Conservation (phyloP, 2,888 invertebrate species). For the Chrysolina oricalcia region DNA sequence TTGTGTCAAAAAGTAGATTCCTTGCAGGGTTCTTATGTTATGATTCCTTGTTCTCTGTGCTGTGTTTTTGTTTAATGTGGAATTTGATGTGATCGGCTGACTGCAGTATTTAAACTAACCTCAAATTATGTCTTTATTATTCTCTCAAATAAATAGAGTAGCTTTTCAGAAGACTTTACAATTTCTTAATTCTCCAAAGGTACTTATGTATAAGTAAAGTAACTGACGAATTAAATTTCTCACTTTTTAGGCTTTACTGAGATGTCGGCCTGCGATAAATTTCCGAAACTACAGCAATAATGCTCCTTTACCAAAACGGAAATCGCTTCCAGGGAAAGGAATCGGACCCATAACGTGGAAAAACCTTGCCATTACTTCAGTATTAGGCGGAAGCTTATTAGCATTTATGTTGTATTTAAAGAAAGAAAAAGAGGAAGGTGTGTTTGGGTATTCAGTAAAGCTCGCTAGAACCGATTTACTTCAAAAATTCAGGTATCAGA, state of each 20-base stretch:
- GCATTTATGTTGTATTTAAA: conserved; percentile 86
- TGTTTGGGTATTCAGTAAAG: conserved; percentile 41
- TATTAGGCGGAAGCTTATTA: conserved; percentile 79
- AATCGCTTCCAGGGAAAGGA: conserved; percentile 61
- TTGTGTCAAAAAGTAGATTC: too few relatives aligned
- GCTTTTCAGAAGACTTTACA: neutral
- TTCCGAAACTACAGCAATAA: conserved; percentile 46
- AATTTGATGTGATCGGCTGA: too few relatives aligned
- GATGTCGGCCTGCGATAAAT: conserved; percentile 8
- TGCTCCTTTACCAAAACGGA: conserved; percentile 42
- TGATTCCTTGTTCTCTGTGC: too few relatives aligned
- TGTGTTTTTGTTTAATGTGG: too few relatives aligned
- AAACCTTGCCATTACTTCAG: conserved; percentile 79
- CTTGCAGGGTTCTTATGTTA: too few relatives aligned
- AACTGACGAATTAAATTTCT: neutral
- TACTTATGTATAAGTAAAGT: neutral
- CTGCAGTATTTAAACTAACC: neutral
- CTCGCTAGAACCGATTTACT: neutral
- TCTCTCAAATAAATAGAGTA: neutral
- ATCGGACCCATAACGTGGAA: conserved; percentile 88
- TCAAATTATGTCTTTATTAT: conserved; percentile 4
- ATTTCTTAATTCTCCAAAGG: conserved; percentile 1
- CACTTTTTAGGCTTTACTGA: conserved; percentile 29
- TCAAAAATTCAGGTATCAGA: neutral
- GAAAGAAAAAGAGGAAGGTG: conserved; percentile 84